A percentile compares a stretch with the other conserved stretches of the same genome.
Conservation (phyloP, 2,888 invertebrate species). For the Pseudococcus jackbeardsleyi region DNA sequence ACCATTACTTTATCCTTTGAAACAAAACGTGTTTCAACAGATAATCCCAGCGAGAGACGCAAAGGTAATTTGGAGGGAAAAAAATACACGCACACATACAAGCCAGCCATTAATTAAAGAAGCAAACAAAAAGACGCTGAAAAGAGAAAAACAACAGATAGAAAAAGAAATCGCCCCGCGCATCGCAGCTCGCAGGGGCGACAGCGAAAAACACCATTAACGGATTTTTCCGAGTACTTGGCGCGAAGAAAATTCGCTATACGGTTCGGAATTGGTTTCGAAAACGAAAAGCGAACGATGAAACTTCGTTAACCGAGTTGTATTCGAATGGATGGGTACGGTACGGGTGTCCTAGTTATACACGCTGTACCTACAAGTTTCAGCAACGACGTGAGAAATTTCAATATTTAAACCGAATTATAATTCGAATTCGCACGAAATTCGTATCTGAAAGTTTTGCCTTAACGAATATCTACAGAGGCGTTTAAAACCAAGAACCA, state of each 20-base stretch:
- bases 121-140: not conserved
- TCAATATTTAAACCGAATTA: conserved; percentile 19
- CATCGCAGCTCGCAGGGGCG: not conserved
- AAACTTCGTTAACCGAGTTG: conserved; percentile 5
- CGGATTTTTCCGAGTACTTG: not conserved
- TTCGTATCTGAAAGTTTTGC: not conserved
- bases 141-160: not conserved
- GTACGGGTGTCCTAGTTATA: not conserved
- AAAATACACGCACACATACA: not conserved
- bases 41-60: conserved; percentile 18
- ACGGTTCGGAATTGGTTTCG: not conserved
- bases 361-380: not conserved
- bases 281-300: not conserved
- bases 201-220: not conserved
- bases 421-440: not conserved
- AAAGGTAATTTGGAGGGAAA: conserved; percentile 20
- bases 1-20: conserved; percentile 11
- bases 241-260: not conserved
- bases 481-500: not conserved
- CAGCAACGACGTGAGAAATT: not conserved
- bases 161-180: not conserved
- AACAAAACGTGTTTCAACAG: conserved; percentile 30
- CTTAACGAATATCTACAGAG: not conserved
- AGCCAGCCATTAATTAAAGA: conserved; percentile 15
- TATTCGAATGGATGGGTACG: not conserved